These are phyloP conservation scores for Sinopyrophorus schimmeli DNA, from an alignment of 2,888 invertebrate species.

Conservation along the genomic window DNA sequence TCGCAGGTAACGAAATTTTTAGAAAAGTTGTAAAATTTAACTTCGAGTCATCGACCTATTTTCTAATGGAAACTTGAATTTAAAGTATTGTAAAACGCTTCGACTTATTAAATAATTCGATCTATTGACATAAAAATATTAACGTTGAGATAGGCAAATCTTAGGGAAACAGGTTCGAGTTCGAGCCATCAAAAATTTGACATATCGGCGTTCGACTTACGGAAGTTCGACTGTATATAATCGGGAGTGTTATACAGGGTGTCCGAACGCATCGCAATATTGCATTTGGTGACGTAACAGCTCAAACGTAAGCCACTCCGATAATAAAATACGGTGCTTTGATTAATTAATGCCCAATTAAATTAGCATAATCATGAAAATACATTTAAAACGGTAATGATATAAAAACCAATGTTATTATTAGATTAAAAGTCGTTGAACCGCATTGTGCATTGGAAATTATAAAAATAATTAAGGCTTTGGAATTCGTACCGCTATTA, in stretches of 20 bases:
- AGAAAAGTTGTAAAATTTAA: too few species aligned
- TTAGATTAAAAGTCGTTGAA: conserved; percentile 22
- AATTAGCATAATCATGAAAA: conserved; percentile 19
- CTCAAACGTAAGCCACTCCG: not conserved
- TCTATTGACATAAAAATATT: too few species aligned
- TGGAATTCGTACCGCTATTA: conserved; percentile 21
- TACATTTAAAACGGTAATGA: conserved; percentile 21
- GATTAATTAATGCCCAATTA: conserved; percentile 13
- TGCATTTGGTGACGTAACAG: too few species aligned
- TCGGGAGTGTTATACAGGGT: not conserved
- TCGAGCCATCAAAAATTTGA: too few species aligned
- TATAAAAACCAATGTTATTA: conserved; percentile 20
- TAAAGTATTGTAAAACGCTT: too few species aligned
- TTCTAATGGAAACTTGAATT: too few species aligned
- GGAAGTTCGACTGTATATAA: not conserved
- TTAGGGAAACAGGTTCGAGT: too few species aligned
- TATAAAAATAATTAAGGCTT: conserved; percentile 22
- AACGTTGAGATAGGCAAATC: too few species aligned
- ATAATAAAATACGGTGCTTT: conserved; percentile 11
- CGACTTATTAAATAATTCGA: too few species aligned
- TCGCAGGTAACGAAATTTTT: too few species aligned
- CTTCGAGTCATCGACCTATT: too few species aligned
- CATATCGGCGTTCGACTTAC: not conserved
- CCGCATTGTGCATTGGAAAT: conserved; percentile 21
- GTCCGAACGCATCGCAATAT: not conserved